phyloP scores from a whole-genome alignment of 2,888 invertebrate species.

The Geotrupes spiniger region DNA sequence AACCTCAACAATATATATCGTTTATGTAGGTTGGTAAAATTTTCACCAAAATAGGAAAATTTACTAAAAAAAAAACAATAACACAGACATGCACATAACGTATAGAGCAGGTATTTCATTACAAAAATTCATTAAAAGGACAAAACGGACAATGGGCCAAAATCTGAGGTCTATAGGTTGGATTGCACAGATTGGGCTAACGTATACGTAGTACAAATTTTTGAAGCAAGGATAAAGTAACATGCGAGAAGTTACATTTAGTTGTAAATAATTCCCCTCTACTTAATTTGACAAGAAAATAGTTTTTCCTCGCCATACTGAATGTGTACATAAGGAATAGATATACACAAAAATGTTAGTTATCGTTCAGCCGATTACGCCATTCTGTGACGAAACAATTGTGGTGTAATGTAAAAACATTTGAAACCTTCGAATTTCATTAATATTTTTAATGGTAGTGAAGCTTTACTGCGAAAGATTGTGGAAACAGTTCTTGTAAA shows the following conservation, averaged over 20 bases:
- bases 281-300: too few relatives aligned
- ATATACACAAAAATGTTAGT: too few relatives aligned
- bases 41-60: background rate
- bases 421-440: too few relatives aligned
- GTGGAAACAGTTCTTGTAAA: too few relatives aligned
- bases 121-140: constrained; percentile 7
- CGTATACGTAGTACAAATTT: constrained; percentile 9
- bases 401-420: too few relatives aligned
- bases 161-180: constrained; percentile 10
- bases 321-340: too few relatives aligned
- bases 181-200: constrained; percentile 6
- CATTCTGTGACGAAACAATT: too few relatives aligned
- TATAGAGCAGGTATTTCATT: constrained; percentile 3
- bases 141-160: constrained; percentile 9
- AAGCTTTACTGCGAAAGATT: too few relatives aligned
- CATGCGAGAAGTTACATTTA: constrained; percentile 1
- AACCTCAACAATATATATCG: background rate
- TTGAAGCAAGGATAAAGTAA: constrained; percentile 6
- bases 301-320: too few relatives aligned
- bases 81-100: background rate
- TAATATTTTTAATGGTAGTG: too few relatives aligned
- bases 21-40: constrained; percentile 7
- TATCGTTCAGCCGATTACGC: too few relatives aligned
- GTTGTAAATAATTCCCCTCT: too few relatives aligned
- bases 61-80: constrained; percentile 3